These are phyloP conservation scores for Agrotis exclamationis DNA, from an alignment of 2,888 invertebrate genomes.

Conservation along the genomic window DNA sequence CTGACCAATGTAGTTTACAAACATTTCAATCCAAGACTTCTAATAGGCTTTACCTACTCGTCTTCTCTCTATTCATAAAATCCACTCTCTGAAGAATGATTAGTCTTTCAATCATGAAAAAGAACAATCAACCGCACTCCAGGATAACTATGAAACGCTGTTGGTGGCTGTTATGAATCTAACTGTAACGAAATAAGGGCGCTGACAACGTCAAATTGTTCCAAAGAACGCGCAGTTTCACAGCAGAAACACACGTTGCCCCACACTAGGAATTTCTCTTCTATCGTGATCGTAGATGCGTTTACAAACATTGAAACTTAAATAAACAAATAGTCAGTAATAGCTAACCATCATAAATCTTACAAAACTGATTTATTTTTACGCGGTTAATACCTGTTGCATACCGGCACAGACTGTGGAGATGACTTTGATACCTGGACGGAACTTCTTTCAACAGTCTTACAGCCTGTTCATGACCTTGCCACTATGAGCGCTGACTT, in stretches of 20 bases:
- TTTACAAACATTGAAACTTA: too few relatives aligned
- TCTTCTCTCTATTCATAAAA: neutral
- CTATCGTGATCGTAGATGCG: too few relatives aligned
- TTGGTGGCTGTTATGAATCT: neutral
- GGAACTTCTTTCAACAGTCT: constrained; percentile 16
- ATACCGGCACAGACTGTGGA: too few relatives aligned
- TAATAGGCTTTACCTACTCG: neutral
- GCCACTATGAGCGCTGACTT: too few relatives aligned
- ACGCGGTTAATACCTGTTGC: too few relatives aligned
- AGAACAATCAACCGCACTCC: neutral
- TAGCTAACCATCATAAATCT: neutral
- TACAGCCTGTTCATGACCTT: neutral
- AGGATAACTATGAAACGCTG: neutral
- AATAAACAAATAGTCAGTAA: too few relatives aligned
- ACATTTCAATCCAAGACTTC: constrained; percentile 32
- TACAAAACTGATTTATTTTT: neutral
- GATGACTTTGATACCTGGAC: neutral
- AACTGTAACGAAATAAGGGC: neutral
- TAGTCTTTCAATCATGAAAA: neutral
- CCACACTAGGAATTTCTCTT: too few relatives aligned
- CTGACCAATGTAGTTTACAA: constrained; percentile 36
- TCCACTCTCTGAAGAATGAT: neutral
- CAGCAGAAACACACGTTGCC: too few relatives aligned
- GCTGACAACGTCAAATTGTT: neutral
- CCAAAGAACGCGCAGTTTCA: neutral